Percentiles rank a stretch among this genome's conserved stretches.
Evolutionary conservation across 2,888 invertebrate genomes (phyloP).

Genomic region (Ectemnius lituratus): DNA sequence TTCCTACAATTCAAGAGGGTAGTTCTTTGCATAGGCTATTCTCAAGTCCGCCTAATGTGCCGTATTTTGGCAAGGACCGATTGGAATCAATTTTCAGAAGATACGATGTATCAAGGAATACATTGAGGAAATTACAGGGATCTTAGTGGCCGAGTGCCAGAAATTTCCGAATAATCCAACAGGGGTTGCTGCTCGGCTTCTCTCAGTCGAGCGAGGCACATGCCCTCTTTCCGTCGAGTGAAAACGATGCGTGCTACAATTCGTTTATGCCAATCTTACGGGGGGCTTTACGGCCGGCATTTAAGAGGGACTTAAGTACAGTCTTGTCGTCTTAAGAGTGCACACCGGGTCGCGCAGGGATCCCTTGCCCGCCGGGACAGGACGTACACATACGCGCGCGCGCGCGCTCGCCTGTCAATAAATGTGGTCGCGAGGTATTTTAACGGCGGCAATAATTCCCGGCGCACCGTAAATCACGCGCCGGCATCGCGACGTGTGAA

Average conservation of each 20-base stretch:
- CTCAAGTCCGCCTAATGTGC: not conserved
- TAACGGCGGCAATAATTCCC: constrained; percentile 69
- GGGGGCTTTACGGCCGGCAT: constrained; percentile 46
- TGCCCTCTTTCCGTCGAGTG: constrained; percentile 15
- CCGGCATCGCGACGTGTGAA: constrained; percentile 42
- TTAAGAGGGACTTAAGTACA: constrained; percentile 54
- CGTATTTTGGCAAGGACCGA: not conserved
- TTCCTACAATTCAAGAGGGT: not conserved
- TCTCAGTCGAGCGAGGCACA: not conserved
- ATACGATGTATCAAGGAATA: constrained; percentile 7
- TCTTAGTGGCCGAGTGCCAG: not conserved
- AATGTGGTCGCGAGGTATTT: constrained; percentile 60
- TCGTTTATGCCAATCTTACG: constrained; percentile 34
- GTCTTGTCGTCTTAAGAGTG: constrained; percentile 49
- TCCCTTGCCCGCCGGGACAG: too few species aligned
- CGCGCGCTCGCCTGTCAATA: constrained; percentile 61
- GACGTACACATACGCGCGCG: constrained; percentile 25
- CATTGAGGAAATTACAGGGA: not conserved
- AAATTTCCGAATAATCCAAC: not conserved
- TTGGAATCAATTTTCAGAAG: not conserved
- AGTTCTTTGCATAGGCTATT: not conserved
- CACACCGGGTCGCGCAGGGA: constrained; percentile 16
- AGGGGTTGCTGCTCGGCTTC: not conserved
- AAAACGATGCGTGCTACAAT: constrained; percentile 39
- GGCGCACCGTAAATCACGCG: constrained; percentile 63